phyloP scores from a whole-genome alignment of 2,888 invertebrate genomes.

The Adineta ricciae region DNA sequence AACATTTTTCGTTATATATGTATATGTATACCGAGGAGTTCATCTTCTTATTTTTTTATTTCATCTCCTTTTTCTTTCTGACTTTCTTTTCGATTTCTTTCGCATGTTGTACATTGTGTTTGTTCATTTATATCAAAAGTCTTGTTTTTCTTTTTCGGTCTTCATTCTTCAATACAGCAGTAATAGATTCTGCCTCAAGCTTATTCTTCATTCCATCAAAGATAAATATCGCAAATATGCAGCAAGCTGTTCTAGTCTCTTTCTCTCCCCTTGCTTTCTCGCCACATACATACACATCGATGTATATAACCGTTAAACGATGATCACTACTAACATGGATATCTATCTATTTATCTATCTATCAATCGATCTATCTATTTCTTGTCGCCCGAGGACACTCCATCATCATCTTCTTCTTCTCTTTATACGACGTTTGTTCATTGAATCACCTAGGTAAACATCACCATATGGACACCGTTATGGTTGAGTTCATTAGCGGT shows the following conservation, averaged over 20 bases:
- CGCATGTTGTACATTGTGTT: constrained; percentile 6
- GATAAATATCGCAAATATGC: constrained; percentile 1
- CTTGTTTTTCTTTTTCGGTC: neutral
- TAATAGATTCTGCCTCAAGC: neutral
- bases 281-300: neutral
- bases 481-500: constrained; percentile 5
- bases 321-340: constrained; percentile 13
- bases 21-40: neutral
- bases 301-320: constrained; percentile 7
- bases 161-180: neutral
- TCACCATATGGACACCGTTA: constrained; percentile 9
- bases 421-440: neutral
- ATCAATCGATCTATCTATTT: neutral
- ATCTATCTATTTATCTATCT: neutral
- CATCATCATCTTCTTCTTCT: neutral
- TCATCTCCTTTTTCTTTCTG: neutral
- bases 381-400: neutral
- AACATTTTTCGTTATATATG: neutral
- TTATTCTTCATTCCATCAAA: neutral
- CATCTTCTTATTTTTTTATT: constrained; percentile 2
- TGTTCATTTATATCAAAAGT: neutral
- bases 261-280: too few relatives aligned
- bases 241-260: constrained; percentile 5
- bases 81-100: neutral
- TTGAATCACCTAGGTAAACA: constrained; percentile 7